Conservation (phyloP, 2,888 invertebrate species). For the Sisyra terminalis region DNA sequence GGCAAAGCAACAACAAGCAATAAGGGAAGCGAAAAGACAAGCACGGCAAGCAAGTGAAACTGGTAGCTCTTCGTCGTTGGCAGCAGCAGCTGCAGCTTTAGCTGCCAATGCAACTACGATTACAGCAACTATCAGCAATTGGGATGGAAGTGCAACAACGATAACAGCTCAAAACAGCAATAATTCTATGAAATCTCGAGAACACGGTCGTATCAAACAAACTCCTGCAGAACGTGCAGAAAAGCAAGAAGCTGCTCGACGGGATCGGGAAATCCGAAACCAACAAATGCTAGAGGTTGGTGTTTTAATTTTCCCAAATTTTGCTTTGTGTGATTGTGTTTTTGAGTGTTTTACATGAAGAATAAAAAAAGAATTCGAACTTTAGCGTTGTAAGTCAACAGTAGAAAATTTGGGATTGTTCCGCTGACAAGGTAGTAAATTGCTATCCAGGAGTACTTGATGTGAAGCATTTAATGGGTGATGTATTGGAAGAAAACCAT, state of each 20-base stretch:
- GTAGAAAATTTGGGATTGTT: no score
- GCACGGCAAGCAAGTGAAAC: constrained; percentile 29
- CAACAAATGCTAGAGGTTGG: constrained; percentile 79
- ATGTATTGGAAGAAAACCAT: no score
- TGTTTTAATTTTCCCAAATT: no score
- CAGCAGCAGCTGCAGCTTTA: constrained; percentile 5
- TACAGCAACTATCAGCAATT: constrained; percentile 6
- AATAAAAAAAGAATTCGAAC: background rate
- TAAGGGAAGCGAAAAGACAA: constrained; percentile 57
- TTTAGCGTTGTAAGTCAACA: no score
- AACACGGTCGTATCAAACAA: background rate
- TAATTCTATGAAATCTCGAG: background rate
- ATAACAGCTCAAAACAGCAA: constrained; percentile 4
- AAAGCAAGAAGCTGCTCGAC: constrained; percentile 64
- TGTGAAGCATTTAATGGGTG: no score
- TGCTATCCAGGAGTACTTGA: no score
- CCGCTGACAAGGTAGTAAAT: no score
- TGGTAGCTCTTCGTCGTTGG: background rate
- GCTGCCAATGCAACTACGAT: constrained; percentile 6
- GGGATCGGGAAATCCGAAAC: constrained; percentile 66
- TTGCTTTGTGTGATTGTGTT: background rate
- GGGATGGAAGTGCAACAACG: constrained; percentile 8
- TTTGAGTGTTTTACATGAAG: background rate
- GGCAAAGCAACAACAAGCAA: constrained; percentile 53
- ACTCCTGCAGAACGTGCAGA: constrained; percentile 47